Evolutionary conservation across 1,140 invertebrate species (phyloP).

Genomic region (Zaprionus kolodkinae): DNA sequence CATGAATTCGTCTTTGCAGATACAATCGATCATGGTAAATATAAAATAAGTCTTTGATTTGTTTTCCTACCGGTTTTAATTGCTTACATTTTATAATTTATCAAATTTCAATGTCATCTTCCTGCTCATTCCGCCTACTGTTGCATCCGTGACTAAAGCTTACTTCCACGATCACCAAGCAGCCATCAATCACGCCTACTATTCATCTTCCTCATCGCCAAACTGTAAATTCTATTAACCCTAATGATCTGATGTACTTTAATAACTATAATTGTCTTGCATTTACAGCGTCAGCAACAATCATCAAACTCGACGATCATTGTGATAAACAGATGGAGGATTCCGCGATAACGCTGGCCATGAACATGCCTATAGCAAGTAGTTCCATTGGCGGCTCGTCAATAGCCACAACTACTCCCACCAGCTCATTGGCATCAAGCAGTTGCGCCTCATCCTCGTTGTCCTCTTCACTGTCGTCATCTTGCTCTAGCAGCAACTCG

Average conservation of each 20-base stretch:
- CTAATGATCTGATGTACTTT: not conserved
- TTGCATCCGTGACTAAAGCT: constrained; percentile 29
- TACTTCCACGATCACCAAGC: constrained; percentile 71
- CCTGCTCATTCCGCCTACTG: constrained; percentile 9
- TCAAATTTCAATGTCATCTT: constrained; percentile 1
- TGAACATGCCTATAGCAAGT: constrained; percentile 51
- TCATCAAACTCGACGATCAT: constrained; percentile 53
- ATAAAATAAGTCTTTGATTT: constrained; percentile 11
- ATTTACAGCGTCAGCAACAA: constrained; percentile 44
- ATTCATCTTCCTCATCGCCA: constrained; percentile 69
- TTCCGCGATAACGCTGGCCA: constrained; percentile 30
- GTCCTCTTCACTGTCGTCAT: constrained; percentile 65
- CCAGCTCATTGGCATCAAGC: constrained; percentile 44
- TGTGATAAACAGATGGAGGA: constrained; percentile 69
- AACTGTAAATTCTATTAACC: constrained; percentile 50
- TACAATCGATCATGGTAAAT: constrained; percentile 76
- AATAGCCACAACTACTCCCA: constrained; percentile 26
- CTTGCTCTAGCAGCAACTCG: constrained; percentile 69
- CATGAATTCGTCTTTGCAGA: constrained; percentile 75
- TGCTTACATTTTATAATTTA: not conserved
- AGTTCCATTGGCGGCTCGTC: constrained; percentile 36
- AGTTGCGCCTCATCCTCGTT: constrained; percentile 64
- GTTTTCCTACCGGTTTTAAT: not conserved
- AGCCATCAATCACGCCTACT: constrained; percentile 59
- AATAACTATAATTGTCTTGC: constrained; percentile 11